Base-by-base conservation (phyloP, 2,113 vertebrate species). In the Mastomys natalensis region DNA sequence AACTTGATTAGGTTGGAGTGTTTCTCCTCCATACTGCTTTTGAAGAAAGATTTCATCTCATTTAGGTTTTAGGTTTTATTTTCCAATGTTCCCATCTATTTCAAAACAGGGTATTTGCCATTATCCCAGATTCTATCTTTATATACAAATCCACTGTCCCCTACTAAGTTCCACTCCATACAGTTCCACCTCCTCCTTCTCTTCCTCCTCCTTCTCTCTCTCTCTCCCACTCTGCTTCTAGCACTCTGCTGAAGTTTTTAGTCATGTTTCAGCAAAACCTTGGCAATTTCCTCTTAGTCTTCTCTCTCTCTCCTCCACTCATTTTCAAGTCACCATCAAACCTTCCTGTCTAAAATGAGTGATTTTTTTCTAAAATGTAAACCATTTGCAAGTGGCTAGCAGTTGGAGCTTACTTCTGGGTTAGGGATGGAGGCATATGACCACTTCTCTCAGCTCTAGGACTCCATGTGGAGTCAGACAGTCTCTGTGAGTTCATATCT, bases 341-440 rank as follows among this genome's bases (percentile, higher is more conserved):
- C 78, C 43, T 64, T 58, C 58, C 13, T 10, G 1, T 43, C 13
- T 19, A 96, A 2, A 37, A 43, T 58, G 21, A 84, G 24, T 94
- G 26, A 48, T 40, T 94, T 92, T 94, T 92, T 93, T 94, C 80
- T 87, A 37, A 94, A 88, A 55, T 31, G 43, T 58, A 84, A 62
- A 29, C n/a, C 8, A 62, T 84, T 43, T 62, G 7, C 81, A 58
- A 62, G n/a, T 62, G 58, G 15, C 3, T 62, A 62, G 10, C 24
- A 62, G n/a, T 43, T 43, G n/a, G 53, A 84, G 81, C 21, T 26
- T 45, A 4, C 81, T 43, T 62, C 58, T 84, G 58, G 15, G 24
- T 31, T 62, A 84, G 55, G 24, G 13, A 43, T 84, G 81, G 37
- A 17, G 24, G 24, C 81, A 5, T 43, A 4, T 19, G 58, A 29